Base-by-base conservation (phyloP, 2,888 invertebrate genomes). In the Petrophora chlorosata region DNA sequence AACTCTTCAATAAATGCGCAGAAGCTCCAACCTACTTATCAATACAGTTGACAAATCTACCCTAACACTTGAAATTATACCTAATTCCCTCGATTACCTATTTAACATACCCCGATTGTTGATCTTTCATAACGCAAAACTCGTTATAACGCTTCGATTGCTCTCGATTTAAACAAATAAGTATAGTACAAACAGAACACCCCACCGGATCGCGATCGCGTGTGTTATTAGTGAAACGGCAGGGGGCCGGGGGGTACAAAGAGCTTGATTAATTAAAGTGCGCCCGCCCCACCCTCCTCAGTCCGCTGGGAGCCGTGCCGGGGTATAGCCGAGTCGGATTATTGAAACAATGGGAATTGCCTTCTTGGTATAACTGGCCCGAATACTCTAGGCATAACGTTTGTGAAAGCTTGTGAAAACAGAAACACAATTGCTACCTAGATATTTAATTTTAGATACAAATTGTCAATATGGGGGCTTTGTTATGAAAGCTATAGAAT, bases 241-340 rank as follows among this genome's bases (percentile, higher is more conserved):
- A 70, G 84, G 80, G 77, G 60, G 76, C 63, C 73, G 65, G 63
- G 63, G 54, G 67, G 65, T 73, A 82, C 85, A 82, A 83, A 83
- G 85, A 76, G 82, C 75, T 80, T 85, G 81, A 85, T 89, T 89
- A 89, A 89, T 89, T 89, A 87, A 87, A 87, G 84, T 83, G 82
- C 86, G 79, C 76, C 79, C 82, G 80, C 85, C 79, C 79, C 81
- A 10, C 4, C 10, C 3, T 3, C 72, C 83, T 85, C 79, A 67
- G 79, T 74, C 86, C 85, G 55, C 64, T 57, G 85, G 85, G 86
- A 84, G 65, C 57, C 79, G 74, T 73, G 77, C 75, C 70, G 69
- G 71, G 64, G 70, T 79, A 70, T 72, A 66, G 67, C 70, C 67
- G 68, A 67, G 63, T 56, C 63, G 81, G 78, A 80, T 84, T 79